Conservation (phyloP, 2,888 invertebrate genomes). For the Cancer borealis region DNA sequence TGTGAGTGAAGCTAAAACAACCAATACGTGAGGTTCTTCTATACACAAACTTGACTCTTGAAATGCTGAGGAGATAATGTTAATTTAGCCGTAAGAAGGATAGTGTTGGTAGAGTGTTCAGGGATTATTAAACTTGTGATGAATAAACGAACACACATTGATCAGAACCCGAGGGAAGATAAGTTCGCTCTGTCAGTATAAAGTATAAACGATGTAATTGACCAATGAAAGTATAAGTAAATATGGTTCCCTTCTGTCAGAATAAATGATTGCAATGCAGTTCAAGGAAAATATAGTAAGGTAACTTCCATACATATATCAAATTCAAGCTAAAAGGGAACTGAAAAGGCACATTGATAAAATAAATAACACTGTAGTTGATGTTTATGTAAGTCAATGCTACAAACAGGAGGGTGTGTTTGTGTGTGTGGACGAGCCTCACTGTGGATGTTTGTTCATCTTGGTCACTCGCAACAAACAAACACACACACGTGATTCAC, state of each 20-base stretch:
- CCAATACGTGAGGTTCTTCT: not conserved
- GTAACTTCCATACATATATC: not conserved
- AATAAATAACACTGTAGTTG: too few relatives aligned
- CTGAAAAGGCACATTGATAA: too few relatives aligned
- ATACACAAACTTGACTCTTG: not conserved
- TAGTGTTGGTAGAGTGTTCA: too few relatives aligned
- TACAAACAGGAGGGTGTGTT: too few relatives aligned
- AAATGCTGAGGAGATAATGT: not conserved
- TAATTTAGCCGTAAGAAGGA: too few relatives aligned
- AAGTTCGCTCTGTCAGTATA: not conserved
- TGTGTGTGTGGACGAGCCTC: not conserved
- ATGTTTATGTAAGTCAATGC: too few relatives aligned
- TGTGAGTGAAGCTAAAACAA: conserved; percentile 2
- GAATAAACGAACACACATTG: not conserved
- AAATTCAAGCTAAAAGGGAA: not conserved
- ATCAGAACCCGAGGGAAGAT: not conserved
- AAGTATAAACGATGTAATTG: not conserved
- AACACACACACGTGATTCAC: not conserved
- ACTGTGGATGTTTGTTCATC: not conserved
- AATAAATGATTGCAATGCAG: too few relatives aligned
- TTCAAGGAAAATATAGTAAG: not conserved
- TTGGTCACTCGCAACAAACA: not conserved
- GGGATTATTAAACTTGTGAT: too few relatives aligned
- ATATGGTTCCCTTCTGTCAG: too few relatives aligned
- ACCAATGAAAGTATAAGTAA: not conserved